Percentiles rank a stretch among this genome's conserved stretches.
These are phyloP conservation scores for Anabas testudineus DNA, from an alignment of 2,797 vertebrate species.

Conservation along the genomic window DNA sequence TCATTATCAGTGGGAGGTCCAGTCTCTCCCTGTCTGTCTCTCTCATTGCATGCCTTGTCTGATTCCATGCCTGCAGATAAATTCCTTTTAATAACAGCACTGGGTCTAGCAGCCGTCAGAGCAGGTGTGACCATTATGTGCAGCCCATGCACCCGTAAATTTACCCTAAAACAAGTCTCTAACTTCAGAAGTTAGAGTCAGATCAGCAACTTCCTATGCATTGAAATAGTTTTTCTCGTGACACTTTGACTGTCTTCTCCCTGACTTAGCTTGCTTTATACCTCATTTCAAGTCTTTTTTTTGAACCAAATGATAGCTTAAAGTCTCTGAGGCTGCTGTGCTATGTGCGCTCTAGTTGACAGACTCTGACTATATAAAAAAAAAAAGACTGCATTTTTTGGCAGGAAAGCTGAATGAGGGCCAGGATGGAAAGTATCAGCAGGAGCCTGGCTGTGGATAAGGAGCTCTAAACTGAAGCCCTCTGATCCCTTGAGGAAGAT, in stretches of 20 bases:
- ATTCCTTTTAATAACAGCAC: constrained; percentile 9
- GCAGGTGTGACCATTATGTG: constrained; percentile 14
- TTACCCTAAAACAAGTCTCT: constrained; percentile 5
- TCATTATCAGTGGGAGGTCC: constrained; percentile 71
- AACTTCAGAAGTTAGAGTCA: constrained; percentile 23
- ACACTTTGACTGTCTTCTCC: too few relatives aligned
- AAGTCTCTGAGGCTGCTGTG: constrained; percentile 29
- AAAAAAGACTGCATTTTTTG: constrained; percentile 52
- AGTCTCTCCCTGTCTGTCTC: constrained; percentile 22
- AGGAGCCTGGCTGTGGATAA: constrained; percentile 57
- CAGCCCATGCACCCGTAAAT: constrained; percentile 7
- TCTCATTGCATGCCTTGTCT: constrained; percentile 24
- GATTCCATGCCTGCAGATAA: constrained; percentile 6
- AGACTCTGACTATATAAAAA: constrained; percentile 35
- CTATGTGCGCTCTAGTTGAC: constrained; percentile 13
- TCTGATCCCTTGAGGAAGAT: constrained; percentile 64
- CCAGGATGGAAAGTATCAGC: constrained; percentile 71
- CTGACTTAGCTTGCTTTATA: too few relatives aligned
- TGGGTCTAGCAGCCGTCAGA: constrained; percentile 1
- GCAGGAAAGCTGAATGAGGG: constrained; percentile 44
- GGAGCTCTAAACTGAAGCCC: constrained; percentile 52
- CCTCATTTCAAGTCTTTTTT: too few relatives aligned
- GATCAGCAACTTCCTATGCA: too few relatives aligned
- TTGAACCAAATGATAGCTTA: neutral
- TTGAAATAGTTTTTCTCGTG: too few relatives aligned